Percentiles rank a stretch among this genome's conserved stretches.
Evolutionary conservation across 2,797 vertebrate species (phyloP).

Genomic region (Peromyscus nudipes): DNA sequence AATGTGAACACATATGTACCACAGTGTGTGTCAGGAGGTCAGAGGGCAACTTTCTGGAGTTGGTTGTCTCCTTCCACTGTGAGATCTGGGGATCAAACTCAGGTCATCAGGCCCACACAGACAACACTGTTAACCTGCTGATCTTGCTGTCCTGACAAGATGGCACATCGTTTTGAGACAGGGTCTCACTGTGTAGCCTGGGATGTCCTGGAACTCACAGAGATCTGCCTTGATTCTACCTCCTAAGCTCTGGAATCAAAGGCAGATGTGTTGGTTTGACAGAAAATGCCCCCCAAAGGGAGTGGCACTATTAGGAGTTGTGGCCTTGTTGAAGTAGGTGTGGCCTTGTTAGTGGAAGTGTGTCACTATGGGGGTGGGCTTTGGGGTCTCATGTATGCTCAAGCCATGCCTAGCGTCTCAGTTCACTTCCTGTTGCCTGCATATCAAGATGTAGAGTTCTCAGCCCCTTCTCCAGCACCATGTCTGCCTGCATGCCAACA

Average conservation of each 20-base stretch:
- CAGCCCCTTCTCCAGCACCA: neutral
- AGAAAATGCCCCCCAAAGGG: neutral
- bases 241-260: neutral
- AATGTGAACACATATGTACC: neutral
- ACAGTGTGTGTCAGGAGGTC: neutral
- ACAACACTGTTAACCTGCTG: neutral
- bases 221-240: neutral
- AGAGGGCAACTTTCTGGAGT: neutral
- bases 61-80: neutral
- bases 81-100: neutral
- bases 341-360: neutral
- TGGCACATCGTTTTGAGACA: too few relatives aligned
- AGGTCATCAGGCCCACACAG: neutral
- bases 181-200: neutral
- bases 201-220: neutral
- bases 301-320: neutral
- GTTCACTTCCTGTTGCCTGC: neutral
- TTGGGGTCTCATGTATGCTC: neutral
- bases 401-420: neutral
- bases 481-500: neutral
- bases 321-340: neutral
- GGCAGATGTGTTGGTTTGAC: neutral
- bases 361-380: neutral
- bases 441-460: neutral
- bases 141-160: neutral